A percentile compares a stretch with the other conserved stretches of the same genome.
Conservation (phyloP, 2,888 invertebrate genomes). For the Ectropis crepuscularia region DNA sequence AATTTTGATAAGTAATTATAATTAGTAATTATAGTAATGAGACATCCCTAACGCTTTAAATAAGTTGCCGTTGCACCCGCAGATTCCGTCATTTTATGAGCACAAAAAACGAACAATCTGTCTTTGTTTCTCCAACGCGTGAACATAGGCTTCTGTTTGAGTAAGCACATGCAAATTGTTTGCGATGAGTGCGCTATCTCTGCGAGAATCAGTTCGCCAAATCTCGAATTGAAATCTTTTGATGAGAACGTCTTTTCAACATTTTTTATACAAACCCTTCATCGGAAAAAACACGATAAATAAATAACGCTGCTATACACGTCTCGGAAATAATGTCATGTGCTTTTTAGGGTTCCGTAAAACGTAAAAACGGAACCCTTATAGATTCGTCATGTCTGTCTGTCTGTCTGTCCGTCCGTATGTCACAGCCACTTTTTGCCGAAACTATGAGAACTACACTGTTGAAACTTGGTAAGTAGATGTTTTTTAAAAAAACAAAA, state of each 20-base stretch:
- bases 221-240: slow-evolving; percentile 4
- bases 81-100: slow-evolving; percentile 51
- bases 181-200: slow-evolving; percentile 34
- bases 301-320: neutral
- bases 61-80: slow-evolving; percentile 50
- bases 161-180: slow-evolving; percentile 26
- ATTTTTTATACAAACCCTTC: neutral
- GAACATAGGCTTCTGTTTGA: slow-evolving; percentile 30
- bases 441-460: too few relatives aligned
- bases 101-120: slow-evolving; percentile 44
- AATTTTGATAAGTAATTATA: neutral
- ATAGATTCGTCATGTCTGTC: too few relatives aligned
- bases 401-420: too few relatives aligned
- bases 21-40: neutral
- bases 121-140: slow-evolving; percentile 43
- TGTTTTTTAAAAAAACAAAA: too few relatives aligned
- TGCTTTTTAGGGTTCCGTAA: too few relatives aligned
- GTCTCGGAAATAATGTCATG: neutral
- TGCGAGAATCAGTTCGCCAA: slow-evolving; percentile 20
- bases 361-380: too few relatives aligned
- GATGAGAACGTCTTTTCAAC: neutral
- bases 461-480: too few relatives aligned
- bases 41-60: slow-evolving; percentile 41
- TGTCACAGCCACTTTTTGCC: too few relatives aligned
- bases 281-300: neutral